Conservation (phyloP, 1,140 invertebrate species). For the Drosophila sulfurigaster region DNA sequence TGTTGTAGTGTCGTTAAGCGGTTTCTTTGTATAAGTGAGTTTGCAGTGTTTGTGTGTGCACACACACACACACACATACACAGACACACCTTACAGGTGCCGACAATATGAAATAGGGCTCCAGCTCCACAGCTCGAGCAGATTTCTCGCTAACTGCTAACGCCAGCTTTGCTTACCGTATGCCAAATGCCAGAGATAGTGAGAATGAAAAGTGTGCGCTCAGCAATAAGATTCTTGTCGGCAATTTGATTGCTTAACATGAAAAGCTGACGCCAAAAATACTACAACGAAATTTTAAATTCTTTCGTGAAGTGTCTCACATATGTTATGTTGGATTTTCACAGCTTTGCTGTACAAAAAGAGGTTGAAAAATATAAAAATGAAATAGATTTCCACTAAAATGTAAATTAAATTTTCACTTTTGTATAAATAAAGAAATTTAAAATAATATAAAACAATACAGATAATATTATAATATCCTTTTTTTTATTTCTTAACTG, state of each 20-base stretch:
- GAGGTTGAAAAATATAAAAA: too few relatives aligned
- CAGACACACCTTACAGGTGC: conserved; percentile 47
- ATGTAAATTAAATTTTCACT: too few relatives aligned
- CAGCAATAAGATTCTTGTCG: conserved; percentile 1
- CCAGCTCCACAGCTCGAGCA: conserved; percentile 43
- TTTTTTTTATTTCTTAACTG: too few relatives aligned
- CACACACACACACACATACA: conserved; percentile 4
- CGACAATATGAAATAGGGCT: conserved; percentile 77
- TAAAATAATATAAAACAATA: too few relatives aligned
- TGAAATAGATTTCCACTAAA: too few relatives aligned
- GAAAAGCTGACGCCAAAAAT: not conserved
- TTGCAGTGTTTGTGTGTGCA: conserved; percentile 10
- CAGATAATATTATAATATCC: too few relatives aligned
- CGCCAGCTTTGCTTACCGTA: conserved; percentile 42
- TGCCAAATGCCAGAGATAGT: conserved; percentile 50
- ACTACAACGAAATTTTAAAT: too few relatives aligned
- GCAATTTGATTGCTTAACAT: conserved; percentile 7
- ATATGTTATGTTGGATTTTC: too few relatives aligned
- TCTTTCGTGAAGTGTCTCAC: too few relatives aligned
- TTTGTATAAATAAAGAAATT: too few relatives aligned
- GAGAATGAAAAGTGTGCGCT: conserved; percentile 34
- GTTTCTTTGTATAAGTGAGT: conserved; percentile 31
- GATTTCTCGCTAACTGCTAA: conserved; percentile 55
- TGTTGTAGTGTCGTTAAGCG: conserved; percentile 46
- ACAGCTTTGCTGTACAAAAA: too few relatives aligned